Base-by-base conservation (phyloP, 2,888 invertebrate genomes). In the Xestia xanthographa region DNA sequence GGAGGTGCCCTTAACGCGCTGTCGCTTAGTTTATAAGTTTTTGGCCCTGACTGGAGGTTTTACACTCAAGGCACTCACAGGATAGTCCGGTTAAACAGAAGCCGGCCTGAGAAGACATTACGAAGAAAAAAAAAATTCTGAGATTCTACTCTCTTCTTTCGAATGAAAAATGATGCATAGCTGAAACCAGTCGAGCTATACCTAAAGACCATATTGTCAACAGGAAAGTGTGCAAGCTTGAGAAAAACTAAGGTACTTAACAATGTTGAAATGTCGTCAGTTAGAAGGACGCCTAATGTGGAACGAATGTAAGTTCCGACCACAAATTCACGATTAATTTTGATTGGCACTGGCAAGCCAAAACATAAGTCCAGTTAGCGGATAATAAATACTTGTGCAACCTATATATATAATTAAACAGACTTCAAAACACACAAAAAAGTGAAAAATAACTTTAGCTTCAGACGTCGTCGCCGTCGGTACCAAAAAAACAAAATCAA, bases 191-290 rank as follows among this genome's bases (percentile, higher is more conserved):
- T 48, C 29, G 20, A 43, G 0, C 20, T 29, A 14, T 1, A 4
- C n/a, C 9, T 48, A 4, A 20, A 43, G 22, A 29, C 17, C 62
- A 38, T 29, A 53, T 63, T 17, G 26, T 56, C 12, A 53, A 43
- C 14, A 45, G 50, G 17, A 66, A 62, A 53, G 9, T 29, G 60
- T 29, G 53, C 43, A 29, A 66, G 45, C 29, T 56, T 17, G 20
- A 58, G 11, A 71, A 71, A 56, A 65, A 45, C 38, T 56, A 34
- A 50, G 26, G 73, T 45, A 45, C 45, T 45, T 45, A 29, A 17
- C 1, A 26, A 41, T 79, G 29, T 20, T 63, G 41, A 17, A 79
- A 79, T 79, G 62, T 56, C 41, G 62, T 72, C 72, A 63, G 38
- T 62, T 66, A 53, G 50, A 69, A 58, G 62, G 56, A 22, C 41